These are phyloP conservation scores for Stramonita haemastoma DNA, from an alignment of 2,888 invertebrate genomes.

Conservation along the genomic window DNA sequence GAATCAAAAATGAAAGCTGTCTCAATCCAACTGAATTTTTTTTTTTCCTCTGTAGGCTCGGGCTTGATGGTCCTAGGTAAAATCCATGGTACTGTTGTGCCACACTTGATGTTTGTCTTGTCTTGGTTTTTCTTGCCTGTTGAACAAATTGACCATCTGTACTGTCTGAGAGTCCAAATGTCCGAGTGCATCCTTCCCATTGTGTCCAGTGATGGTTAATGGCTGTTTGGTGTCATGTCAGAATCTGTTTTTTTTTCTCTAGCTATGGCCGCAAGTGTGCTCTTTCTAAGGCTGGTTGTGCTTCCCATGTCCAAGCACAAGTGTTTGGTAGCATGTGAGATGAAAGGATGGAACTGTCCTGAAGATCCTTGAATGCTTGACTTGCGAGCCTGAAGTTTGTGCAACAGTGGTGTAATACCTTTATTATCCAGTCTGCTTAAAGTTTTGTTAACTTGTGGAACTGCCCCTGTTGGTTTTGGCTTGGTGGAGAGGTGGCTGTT, in stretches of 20 bases:
- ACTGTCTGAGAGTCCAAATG: neutral
- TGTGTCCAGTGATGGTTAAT: neutral
- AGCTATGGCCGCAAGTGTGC: neutral
- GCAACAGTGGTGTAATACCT: too few species aligned
- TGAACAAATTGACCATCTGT: neutral
- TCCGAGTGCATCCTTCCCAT: neutral
- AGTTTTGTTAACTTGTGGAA: too few species aligned
- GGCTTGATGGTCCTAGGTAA: conserved; percentile 21
- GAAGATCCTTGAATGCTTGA: too few species aligned
- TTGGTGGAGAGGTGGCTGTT: too few species aligned
- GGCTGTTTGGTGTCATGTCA: neutral
- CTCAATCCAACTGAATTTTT: too few species aligned
- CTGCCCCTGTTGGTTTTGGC: too few species aligned
- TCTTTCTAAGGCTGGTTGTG: neutral
- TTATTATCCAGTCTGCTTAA: too few species aligned
- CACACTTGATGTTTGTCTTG: neutral
- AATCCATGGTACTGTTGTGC: neutral
- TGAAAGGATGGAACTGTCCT: too few species aligned
- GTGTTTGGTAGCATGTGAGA: too few species aligned
- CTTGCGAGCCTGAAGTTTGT: too few species aligned
- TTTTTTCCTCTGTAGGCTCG: neutral
- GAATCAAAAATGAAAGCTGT: too few species aligned
- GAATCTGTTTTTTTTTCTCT: neutral
- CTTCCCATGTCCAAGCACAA: neutral
- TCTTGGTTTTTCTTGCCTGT: neutral